These are phyloP conservation scores for Oscheius sp. DNA, from an alignment of 2,888 invertebrate genomes.

Conservation along the genomic window DNA sequence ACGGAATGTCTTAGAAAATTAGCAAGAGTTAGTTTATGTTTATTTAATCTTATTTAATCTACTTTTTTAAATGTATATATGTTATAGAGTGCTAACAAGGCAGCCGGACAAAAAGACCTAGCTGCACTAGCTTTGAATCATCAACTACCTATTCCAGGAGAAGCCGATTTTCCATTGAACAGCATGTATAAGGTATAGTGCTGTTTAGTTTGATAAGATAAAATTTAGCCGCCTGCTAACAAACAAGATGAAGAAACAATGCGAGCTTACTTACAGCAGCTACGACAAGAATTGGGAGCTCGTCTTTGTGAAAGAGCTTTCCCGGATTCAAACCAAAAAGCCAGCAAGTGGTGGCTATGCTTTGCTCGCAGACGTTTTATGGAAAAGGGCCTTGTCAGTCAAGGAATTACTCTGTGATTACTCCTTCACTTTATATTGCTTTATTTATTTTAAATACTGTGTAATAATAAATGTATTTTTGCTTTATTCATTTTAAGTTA, in stretches of 20 bases:
- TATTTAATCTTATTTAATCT: neutral
- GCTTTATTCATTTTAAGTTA: no score
- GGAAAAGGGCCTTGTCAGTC: slow-evolving; percentile 93
- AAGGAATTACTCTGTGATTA: slow-evolving; percentile 75
- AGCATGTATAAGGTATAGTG: slow-evolving; percentile 80
- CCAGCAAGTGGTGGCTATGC: slow-evolving; percentile 99
- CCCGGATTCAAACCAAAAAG: slow-evolving; percentile 83
- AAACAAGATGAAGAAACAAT: slow-evolving; percentile 79
- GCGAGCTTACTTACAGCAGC: slow-evolving; percentile 90
- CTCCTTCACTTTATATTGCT: neutral
- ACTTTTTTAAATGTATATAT: neutral
- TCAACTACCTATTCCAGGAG: slow-evolving; percentile 93
- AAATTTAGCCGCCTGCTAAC: slow-evolving; percentile 39
- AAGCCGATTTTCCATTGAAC: slow-evolving; percentile 90
- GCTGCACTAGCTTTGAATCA: slow-evolving; percentile 85
- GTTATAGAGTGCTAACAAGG: slow-evolving; percentile 81
- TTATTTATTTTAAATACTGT: slow-evolving; percentile 21
- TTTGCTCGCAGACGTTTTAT: slow-evolving; percentile 99
- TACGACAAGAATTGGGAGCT: slow-evolving; percentile 91
- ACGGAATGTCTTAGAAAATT: slow-evolving; percentile 95
- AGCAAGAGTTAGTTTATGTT: slow-evolving; percentile 77
- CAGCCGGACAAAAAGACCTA: slow-evolving; percentile 89
- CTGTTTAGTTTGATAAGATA: neutral
- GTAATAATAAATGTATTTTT: slow-evolving; percentile 14
- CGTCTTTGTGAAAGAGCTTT: slow-evolving; percentile 92